A percentile compares a stretch with the other conserved stretches of the same genome.
Conservation (phyloP, 2,888 invertebrate species). For the Cacoxenus indagator region DNA sequence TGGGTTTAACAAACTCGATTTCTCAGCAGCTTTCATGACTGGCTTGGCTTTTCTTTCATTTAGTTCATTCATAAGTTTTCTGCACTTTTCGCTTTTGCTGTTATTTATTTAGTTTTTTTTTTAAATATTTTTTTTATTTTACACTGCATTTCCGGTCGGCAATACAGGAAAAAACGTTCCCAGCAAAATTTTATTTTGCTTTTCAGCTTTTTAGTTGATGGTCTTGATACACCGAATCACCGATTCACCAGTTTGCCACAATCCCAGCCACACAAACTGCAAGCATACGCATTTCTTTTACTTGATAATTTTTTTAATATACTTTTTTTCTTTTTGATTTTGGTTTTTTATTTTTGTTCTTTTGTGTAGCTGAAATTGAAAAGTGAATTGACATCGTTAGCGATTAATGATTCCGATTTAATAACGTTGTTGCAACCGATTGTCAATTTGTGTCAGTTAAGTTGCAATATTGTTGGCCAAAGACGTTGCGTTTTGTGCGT, state of each 20-base stretch:
- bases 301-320: neutral
- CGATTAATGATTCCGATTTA: slow-evolving; percentile 41
- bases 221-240: slow-evolving; percentile 33
- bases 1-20: slow-evolving; percentile 35
- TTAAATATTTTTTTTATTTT: too few relatives aligned
- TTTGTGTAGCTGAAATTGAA: slow-evolving; percentile 26
- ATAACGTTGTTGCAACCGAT: slow-evolving; percentile 21
- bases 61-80: slow-evolving; percentile 43
- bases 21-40: slow-evolving; percentile 6
- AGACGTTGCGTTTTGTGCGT: neutral
- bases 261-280: neutral
- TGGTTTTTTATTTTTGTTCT: neutral
- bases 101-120: slow-evolving; percentile 36
- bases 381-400: slow-evolving; percentile 43
- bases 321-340: neutral
- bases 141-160: slow-evolving; percentile 55
- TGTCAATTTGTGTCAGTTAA: slow-evolving; percentile 35
- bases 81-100: slow-evolving; percentile 40
- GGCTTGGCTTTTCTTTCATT: slow-evolving; percentile 14
- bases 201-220: slow-evolving; percentile 42
- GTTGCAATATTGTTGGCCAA: slow-evolving; percentile 25
- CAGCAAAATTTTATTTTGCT: slow-evolving; percentile 45
- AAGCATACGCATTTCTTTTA: neutral
- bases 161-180: slow-evolving; percentile 52
- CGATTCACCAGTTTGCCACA: neutral